Evolutionary conservation across 2,888 invertebrate species (phyloP), one percentile per base, ranked within the genome.

Genomic region (Metalampra italica): DNA sequence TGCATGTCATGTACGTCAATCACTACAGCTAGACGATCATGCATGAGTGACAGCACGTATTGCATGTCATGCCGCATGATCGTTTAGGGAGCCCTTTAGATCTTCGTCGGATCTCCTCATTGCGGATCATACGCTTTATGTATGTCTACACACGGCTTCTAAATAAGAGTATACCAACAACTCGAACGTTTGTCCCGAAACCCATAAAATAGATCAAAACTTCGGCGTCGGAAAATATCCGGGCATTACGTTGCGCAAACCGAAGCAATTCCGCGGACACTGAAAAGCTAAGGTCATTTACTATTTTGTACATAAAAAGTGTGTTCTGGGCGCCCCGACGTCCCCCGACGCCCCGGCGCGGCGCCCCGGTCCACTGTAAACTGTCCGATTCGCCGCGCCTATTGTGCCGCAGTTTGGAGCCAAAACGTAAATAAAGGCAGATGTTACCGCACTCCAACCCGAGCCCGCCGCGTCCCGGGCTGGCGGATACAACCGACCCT

Each of bases 371-470:
- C 68, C 66, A 77, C 81, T 80, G 82, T 80, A 66, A 67, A 69
- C 68, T 66, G 79, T 73, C 71, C 77, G 81, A 82, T 80, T 80
- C 80, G 73, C 71, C 72, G 81, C 80, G 76, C 78, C 84, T 73
- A 82, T 87, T 87, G 85, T 85, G 75, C 76, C 73, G 71, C 76
- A 70, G 75, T 79, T 82, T 79, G 77, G 74, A 85, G 82, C 82
- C 84, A 77, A 84, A 87, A 87, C 86, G 86, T 88, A 88, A 88
- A 89, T 89, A 88, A 88, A 88, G 62, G 81, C 88, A 89, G 88
- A 88, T 89, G 88, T 88, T 86, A 78, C 88, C 84, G 67, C 77
- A 80, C 82, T 83, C 79, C 78, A 73, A 77, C 82, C 76, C 70
- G 68, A 66, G 62, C 59, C 53, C n/a, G n/a, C 1, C 12, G 7